These are phyloP conservation scores for Acronicta aceris DNA, from an alignment of 2,888 invertebrate species.

Conservation along the genomic window DNA sequence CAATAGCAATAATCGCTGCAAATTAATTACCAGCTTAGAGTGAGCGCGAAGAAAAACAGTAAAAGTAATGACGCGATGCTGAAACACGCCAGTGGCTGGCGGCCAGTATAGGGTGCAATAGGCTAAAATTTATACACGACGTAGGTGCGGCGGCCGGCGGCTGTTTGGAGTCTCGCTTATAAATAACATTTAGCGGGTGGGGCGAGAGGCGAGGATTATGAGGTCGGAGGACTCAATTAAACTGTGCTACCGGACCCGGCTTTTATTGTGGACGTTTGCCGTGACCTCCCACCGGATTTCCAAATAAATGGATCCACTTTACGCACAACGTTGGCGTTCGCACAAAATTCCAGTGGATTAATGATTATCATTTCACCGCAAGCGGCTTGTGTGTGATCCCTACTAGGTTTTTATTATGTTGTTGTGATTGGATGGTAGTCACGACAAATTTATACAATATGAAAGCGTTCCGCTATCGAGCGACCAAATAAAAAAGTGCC, in stretches of 20 bases:
- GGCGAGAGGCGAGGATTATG: constrained; percentile 83
- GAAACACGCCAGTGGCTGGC: constrained; percentile 62
- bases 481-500: not conserved
- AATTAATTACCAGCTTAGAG: constrained; percentile 82
- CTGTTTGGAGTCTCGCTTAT: constrained; percentile 81
- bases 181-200: constrained; percentile 87
- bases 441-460: constrained; percentile 1
- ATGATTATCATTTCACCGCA: constrained; percentile 72
- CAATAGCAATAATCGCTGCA: constrained; percentile 83
- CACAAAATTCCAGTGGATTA: constrained; percentile 70
- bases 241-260: constrained; percentile 85
- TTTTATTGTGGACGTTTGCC: constrained; percentile 86
- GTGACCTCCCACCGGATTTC: constrained; percentile 85
- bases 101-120: constrained; percentile 70
- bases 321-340: constrained; percentile 71
- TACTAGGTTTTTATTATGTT: constrained; percentile 24
- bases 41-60: constrained; percentile 79
- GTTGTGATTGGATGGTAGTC: constrained; percentile 14
- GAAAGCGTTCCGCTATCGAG: not conserved
- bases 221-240: constrained; percentile 89
- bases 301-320: constrained; percentile 85
- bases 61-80: constrained; percentile 73
- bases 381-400: constrained; percentile 40
- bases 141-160: constrained; percentile 70
- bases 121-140: constrained; percentile 76